These are phyloP conservation scores for Antheraea pernyi DNA, from an alignment of 1,140 invertebrate species.

Conservation along the genomic window DNA sequence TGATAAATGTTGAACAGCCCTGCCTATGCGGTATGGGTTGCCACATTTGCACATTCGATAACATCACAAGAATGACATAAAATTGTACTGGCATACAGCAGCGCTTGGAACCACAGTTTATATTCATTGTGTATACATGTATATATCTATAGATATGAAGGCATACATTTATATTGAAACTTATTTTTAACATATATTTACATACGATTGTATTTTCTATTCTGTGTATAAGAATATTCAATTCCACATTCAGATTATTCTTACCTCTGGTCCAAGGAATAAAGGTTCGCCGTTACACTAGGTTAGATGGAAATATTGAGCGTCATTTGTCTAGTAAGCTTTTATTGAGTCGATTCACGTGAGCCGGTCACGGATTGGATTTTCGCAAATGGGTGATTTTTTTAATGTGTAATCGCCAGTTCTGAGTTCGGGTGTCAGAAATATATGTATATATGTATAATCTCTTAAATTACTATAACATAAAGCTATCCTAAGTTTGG, in stretches of 20 bases:
- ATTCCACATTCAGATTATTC: not conserved
- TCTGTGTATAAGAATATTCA: not conserved
- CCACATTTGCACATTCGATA: constrained; percentile 46
- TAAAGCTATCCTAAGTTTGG: too few species aligned
- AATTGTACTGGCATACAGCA: constrained; percentile 40
- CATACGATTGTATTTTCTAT: not conserved
- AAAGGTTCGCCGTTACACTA: not conserved
- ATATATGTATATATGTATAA: too few species aligned
- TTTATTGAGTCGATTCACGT: too few species aligned
- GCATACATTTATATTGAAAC: not conserved
- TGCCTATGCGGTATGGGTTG: constrained; percentile 31
- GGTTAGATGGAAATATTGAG: too few species aligned
- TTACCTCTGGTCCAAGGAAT: not conserved
- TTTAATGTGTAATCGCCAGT: too few species aligned
- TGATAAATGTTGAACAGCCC: not conserved
- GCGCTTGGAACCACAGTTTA: constrained; percentile 31
- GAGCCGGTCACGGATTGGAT: too few species aligned
- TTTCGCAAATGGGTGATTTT: too few species aligned
- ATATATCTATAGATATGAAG: not conserved
- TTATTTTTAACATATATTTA: not conserved
- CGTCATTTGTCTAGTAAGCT: not conserved
- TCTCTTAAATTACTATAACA: too few species aligned
- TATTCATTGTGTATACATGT: constrained; percentile 15
- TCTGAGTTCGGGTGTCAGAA: too few species aligned
- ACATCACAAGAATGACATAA: constrained; percentile 53